phyloP scores from a whole-genome alignment of 2,113 vertebrate species.

The Bufo gargarizans region DNA sequence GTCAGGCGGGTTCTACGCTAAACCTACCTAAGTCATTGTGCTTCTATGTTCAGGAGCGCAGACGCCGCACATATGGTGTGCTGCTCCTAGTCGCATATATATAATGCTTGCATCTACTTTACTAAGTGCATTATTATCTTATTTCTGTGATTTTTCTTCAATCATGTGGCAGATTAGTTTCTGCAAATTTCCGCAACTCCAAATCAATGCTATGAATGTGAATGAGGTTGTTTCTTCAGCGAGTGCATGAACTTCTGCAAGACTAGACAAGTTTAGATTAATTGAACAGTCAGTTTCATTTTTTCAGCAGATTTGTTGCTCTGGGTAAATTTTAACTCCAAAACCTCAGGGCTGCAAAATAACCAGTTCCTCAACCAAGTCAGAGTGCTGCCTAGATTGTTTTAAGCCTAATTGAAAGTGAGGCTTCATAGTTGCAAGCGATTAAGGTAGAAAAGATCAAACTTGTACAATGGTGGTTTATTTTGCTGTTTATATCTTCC shows the following conservation, averaged over 20 bases:
- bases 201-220: not conserved
- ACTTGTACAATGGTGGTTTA: not conserved
- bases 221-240: not conserved
- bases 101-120: too few species aligned
- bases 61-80: too few species aligned
- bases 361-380: not conserved
- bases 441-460: not conserved
- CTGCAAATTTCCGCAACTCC: not conserved
- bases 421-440: not conserved
- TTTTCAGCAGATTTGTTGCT: not conserved
- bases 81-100: too few species aligned
- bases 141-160: too few species aligned
- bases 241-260: not conserved
- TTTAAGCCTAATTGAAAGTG: too few species aligned
- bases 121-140: too few species aligned
- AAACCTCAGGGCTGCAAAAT: not conserved
- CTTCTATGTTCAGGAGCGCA: too few species aligned
- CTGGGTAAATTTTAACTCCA: too few species aligned
- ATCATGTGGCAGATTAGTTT: not conserved
- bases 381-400: not conserved
- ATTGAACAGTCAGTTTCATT: not conserved
- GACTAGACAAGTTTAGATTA: not conserved
- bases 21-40: too few species aligned
- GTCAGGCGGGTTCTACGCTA: too few species aligned
- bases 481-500: not conserved